Conservation (phyloP, 2,888 invertebrate genomes). For the Apodemia duryi region DNA sequence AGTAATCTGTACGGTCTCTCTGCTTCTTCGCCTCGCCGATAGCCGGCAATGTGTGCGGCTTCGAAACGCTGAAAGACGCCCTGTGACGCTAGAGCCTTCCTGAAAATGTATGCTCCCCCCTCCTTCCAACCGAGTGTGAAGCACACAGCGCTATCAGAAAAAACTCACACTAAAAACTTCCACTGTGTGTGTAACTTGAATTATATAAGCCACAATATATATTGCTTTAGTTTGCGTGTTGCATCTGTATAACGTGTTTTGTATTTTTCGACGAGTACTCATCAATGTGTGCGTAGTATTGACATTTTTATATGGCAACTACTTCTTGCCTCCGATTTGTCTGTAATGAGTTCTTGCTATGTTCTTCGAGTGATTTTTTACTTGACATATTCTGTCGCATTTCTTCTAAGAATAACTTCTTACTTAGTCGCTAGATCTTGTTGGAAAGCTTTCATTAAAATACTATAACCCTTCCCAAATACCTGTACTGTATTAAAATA, state of each 20-base stretch:
- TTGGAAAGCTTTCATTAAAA: background rate
- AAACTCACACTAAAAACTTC: constrained; percentile 44
- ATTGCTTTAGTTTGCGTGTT: constrained; percentile 41
- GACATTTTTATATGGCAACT: constrained; percentile 78
- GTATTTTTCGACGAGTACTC: constrained; percentile 37
- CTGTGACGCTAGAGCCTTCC: constrained; percentile 72
- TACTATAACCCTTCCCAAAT: too few relatives aligned
- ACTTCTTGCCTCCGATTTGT: constrained; percentile 32
- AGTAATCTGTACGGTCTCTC: constrained; percentile 56
- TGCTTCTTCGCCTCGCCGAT: constrained; percentile 77
- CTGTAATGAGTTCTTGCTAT: constrained; percentile 30
- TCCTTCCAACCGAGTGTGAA: constrained; percentile 34
- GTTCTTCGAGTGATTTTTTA: constrained; percentile 19
- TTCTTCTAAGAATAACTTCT: background rate
- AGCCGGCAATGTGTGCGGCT: constrained; percentile 73
- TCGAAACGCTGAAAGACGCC: constrained; percentile 76
- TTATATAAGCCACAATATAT: constrained; percentile 60
- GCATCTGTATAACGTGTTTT: constrained; percentile 40
- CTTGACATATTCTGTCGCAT: constrained; percentile 6
- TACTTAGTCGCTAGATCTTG: background rate
- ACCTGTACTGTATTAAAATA: too few relatives aligned
- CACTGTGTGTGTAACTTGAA: constrained; percentile 41
- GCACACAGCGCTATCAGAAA: constrained; percentile 42
- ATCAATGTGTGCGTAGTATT: constrained; percentile 58
- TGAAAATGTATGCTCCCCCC: constrained; percentile 70